Evolutionary conservation across 2,888 invertebrate genomes (phyloP).

Genomic region (Platycheirus albimanus): DNA sequence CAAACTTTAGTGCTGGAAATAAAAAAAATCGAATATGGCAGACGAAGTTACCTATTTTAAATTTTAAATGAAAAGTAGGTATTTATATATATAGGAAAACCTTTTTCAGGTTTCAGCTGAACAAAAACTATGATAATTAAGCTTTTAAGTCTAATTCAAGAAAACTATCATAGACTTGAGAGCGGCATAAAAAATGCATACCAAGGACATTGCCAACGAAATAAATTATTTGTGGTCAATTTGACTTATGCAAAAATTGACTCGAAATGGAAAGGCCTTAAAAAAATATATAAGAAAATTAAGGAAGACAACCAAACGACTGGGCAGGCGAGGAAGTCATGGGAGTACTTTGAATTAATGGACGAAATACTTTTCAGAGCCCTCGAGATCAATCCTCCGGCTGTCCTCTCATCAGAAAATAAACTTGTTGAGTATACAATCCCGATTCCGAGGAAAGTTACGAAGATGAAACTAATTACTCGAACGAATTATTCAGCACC

Average conservation of each 20-base stretch:
- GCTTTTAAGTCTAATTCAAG: too few species aligned
- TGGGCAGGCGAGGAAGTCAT: constrained; percentile 2
- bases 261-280: constrained; percentile 49
- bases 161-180: too few species aligned
- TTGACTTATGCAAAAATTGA: constrained; percentile 43
- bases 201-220: too few species aligned
- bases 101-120: too few species aligned
- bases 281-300: constrained; percentile 38
- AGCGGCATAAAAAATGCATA: background rate
- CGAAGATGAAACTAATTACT: too few species aligned
- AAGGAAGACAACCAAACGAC: constrained; percentile 16
- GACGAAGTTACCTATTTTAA: too few species aligned
- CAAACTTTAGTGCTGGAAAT: background rate
- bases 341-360: constrained; percentile 34
- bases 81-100: too few species aligned
- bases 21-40: too few species aligned
- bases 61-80: too few species aligned
- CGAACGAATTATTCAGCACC: too few species aligned
- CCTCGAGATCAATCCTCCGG: constrained; percentile 26
- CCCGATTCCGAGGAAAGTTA: too few species aligned
- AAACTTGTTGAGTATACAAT: background rate
- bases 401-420: constrained; percentile 22
- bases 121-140: too few species aligned
- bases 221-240: background rate
- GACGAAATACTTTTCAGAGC: constrained; percentile 37